Base-by-base conservation (phyloP, 2,113 vertebrate species). In the Eolophus roseicapilla region DNA sequence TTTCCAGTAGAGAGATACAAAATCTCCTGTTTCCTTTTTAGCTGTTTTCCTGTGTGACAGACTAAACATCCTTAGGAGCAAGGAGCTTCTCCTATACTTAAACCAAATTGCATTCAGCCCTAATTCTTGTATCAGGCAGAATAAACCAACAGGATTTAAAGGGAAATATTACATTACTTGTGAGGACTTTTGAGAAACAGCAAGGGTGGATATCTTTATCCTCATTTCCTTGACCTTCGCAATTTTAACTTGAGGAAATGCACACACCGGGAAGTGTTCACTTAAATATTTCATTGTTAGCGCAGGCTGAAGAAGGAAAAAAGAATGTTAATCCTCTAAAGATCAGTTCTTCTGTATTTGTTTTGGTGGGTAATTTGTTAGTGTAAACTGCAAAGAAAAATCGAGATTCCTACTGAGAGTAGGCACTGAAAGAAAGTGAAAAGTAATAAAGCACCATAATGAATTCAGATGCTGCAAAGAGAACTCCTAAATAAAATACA, bases 241-340 rank as follows among this genome's bases (percentile, higher is more conserved):
- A 96, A 91, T 71, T 93, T 96, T 97, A 85, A 95, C 95, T 91
- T 84, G 88, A 82, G 86, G 90, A 96, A 93, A 93, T 20, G 52
- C 74, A 79, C 60, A 57, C 7, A 13, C 83, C 86, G 74, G 85
- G 92, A 76, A 68, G 86, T 52, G 33, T 94, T 96, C 80, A 92
- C 57, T 81, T 90, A 91, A 96, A 93, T 92, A 92, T 92, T 96
- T 93, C 39, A 96, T 93, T 90, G 83, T 90, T 88, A 88, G 64
- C 29, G 16, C 52, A 49, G 23, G 57, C 33, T 81, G n/a, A 69
- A 90, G 64, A 71, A 86, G 81, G 46, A 69, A 41, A 70, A 64
- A 78, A 31, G 2, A 0, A 44, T 24, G 75, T 71, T 59, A 75
- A 50, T 47, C 62, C 31, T 60, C 76, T 57, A 23, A 86, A 94